Percentiles rank a stretch among this genome's conserved stretches.
Conservation (phyloP, 2,113 vertebrate genomes). For the Eubucco bourcierii region DNA sequence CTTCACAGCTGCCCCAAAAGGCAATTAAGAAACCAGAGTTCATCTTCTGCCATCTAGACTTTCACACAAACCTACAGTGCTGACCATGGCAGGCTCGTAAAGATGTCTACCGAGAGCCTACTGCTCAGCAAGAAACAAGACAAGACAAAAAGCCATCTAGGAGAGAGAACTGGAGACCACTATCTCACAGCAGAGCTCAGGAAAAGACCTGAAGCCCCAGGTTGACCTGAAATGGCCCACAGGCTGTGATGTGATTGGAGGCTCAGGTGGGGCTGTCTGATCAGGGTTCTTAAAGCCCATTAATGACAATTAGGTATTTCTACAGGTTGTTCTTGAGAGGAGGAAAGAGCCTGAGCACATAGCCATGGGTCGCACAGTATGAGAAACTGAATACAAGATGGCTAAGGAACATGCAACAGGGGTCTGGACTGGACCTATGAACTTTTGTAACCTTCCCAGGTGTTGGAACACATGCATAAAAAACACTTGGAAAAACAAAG, state of each 20-base stretch:
- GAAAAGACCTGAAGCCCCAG: not conserved
- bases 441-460: not conserved
- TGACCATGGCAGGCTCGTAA: not conserved
- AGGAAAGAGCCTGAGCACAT: not conserved
- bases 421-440: not conserved
- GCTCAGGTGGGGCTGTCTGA: not conserved
- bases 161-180: not conserved
- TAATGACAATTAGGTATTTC: not conserved
- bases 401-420: not conserved
- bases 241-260: not conserved
- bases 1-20: not conserved
- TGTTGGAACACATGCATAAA: not conserved
- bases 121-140: not conserved
- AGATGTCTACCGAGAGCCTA: rapidly evolving
- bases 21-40: not conserved
- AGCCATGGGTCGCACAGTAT: rapidly evolving
- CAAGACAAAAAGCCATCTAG: not conserved
- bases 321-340: not conserved
- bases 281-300: rapidly evolving
- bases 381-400: not conserved
- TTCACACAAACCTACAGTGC: not conserved
- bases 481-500: not conserved
- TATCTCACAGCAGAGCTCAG: not conserved
- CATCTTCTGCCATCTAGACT: not conserved
- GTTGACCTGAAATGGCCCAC: not conserved